Percentiles rank a stretch among this genome's conserved stretches.
Evolutionary conservation across 2,797 vertebrate species (phyloP).

Genomic region (Helicolenus hilgendorfi): DNA sequence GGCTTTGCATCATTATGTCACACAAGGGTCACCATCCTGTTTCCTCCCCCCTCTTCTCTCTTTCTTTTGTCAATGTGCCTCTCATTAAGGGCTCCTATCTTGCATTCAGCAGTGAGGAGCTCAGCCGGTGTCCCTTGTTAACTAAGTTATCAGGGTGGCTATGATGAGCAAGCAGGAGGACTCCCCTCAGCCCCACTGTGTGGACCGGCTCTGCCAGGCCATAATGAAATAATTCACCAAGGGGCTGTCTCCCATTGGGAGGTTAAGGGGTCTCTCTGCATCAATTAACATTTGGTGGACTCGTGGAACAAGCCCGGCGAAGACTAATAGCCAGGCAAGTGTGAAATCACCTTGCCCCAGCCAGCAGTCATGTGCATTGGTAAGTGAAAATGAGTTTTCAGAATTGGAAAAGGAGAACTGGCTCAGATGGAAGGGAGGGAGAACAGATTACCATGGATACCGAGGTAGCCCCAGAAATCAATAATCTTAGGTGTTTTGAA

Average conservation of each 20-base stretch:
- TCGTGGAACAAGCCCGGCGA: constrained; percentile 77
- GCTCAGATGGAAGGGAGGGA: constrained; percentile 63
- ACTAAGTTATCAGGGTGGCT: constrained; percentile 79
- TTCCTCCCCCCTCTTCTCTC: constrained; percentile 8
- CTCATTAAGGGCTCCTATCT: constrained; percentile 74
- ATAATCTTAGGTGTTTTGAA: constrained; percentile 79
- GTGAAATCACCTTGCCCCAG: constrained; percentile 87
- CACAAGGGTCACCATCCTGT: constrained; percentile 27
- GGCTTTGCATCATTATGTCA: constrained; percentile 45
- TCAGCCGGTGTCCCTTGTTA: constrained; percentile 81
- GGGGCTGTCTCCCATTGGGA: constrained; percentile 77
- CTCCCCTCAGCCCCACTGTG: constrained; percentile 61
- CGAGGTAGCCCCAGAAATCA: constrained; percentile 69
- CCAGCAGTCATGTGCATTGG: constrained; percentile 83
- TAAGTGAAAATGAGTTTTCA: constrained; percentile 89
- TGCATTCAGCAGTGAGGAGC: constrained; percentile 55
- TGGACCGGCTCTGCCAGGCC: constrained; percentile 64
- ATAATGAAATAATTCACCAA: constrained; percentile 88
- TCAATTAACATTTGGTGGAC: constrained; percentile 91
- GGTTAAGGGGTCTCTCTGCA: constrained; percentile 88
- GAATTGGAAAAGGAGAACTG: constrained; percentile 79
- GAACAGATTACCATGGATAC: constrained; percentile 88
- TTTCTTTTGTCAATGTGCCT: constrained; percentile 42
- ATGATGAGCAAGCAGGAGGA: constrained; percentile 67
- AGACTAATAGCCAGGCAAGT: constrained; percentile 89